These are phyloP conservation scores for Sceloporus undulatus DNA, from an alignment of 2,113 vertebrate genomes.

Conservation along the genomic window DNA sequence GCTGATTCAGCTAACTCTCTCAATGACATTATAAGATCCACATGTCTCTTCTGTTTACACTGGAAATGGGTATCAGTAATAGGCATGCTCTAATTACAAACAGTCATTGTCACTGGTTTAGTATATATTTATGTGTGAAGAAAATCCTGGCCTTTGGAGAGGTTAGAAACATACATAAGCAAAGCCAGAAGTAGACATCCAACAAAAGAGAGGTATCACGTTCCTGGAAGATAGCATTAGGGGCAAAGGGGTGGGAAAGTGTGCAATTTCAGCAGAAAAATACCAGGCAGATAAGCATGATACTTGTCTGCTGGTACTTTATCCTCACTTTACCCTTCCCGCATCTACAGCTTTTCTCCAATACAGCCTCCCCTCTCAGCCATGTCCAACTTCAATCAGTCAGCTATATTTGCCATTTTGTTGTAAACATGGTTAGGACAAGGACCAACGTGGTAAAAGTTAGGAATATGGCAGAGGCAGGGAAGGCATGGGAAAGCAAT, in stretches of 20 bases:
- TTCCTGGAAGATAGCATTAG: neutral
- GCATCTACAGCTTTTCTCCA: neutral
- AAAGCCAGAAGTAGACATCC: neutral
- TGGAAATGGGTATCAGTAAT: neutral
- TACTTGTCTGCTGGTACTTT: neutral
- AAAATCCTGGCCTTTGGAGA: neutral
- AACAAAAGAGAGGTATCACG: constrained; percentile 2
- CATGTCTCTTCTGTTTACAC: neutral
- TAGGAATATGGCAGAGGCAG: neutral
- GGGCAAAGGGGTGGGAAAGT: neutral
- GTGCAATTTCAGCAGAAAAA: neutral
- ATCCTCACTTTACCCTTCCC: neutral
- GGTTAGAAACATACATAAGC: neutral
- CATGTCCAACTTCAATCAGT: neutral
- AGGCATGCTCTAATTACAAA: constrained; percentile 15
- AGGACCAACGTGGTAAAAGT: neutral
- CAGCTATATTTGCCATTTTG: no score
- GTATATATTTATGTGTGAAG: neutral
- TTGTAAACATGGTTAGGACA: neutral
- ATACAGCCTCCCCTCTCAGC: neutral
- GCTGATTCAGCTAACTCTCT: constrained; percentile 15
- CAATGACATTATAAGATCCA: constrained; percentile 23
- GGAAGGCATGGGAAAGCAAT: neutral
- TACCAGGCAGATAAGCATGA: neutral
- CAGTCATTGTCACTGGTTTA: neutral